Base-by-base conservation (phyloP, 2,888 invertebrate species). In the Phengaris alcon region DNA sequence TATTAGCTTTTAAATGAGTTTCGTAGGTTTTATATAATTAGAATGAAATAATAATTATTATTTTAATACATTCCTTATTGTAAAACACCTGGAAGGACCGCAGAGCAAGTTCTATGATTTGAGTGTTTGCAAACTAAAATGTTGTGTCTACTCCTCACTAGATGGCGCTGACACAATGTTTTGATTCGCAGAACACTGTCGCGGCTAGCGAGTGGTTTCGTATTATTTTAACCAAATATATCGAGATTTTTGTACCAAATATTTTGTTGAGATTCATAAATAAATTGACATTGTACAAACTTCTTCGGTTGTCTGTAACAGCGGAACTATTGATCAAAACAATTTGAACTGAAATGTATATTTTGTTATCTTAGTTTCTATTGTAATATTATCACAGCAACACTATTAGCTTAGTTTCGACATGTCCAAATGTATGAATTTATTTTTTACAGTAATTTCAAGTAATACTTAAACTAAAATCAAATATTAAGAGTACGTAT, bases 1-100 rank as follows among this genome's bases (percentile, higher is more conserved):
- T 72, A 72, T 72, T 72, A 72, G 72, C 52, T 51, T 68, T 68
- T 68, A 35, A 12, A 10, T 68, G 22, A 54, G 15, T 69, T 48
- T 15, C 15, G n/a, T 69, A 69, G 46, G 44, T 7, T 51, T 70
- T 48, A 10, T 64, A 64, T 64, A 15, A 22, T 22, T 5, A 64
- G 35, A 35, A 4, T 44, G 35, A 44, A 35, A 12, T 52, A 52
- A 52, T 64, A 5, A 59, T 15, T 59, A 22, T 59, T 59, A 59
- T 22, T 22, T 22, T 59, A 59, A 22, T 64, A 64, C 64, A 64
- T 64, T 64, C 64, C 64, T 64, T 64, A 64, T 44, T 64, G 35
- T 64, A 64, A 64, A 64, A 6, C n/a, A n/a, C 12, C 44, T 35
- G 64, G 64, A 64, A 15, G 6, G 12, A 44, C 13, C 12, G 13